Evolutionary conservation across 2,888 invertebrate species (phyloP), one percentile per base, ranked within the genome.

Genomic region (Parapristionchus giblindavisi): DNA sequence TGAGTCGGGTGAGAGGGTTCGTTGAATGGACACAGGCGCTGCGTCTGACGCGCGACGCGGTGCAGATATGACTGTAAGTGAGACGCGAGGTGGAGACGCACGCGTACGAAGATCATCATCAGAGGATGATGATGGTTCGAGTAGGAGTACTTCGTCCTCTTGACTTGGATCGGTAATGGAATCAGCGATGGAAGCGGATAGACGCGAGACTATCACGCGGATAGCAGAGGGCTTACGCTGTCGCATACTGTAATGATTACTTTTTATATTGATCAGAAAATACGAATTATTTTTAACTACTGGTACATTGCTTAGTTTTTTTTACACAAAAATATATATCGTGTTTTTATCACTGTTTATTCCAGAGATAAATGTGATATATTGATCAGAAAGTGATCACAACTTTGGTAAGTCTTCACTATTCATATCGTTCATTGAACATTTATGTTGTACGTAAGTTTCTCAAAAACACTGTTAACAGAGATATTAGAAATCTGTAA

Each of bases 191-290:
- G 68, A 68, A 11, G 68, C 68, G n/a, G 68, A 68, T 14, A 68
- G 52, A 52, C 68, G 68, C 21, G 68, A 68, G 36, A 68, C 52
- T 11, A 68, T 52, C 68, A 68, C 68, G n/a, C 68, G 68, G 52
- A 68, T 68, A 29, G 68, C 68, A 14, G 68, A 68, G 6, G 68
- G 68, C 68, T 68, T 68, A 2, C 68, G 34, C 52, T 68, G 68
- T 24, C 52, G 51, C 24, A 68, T 36, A 68, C 68, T 68, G 24
- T 36, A 24, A 52, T 1, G 21, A 1, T 21, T n/a, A n/a, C n/a
- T n/a, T n/a, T n/a, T n/a, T n/a, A n/a, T n/a, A n/a, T n/a, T n/a
- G n/a, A n/a, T n/a, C n/a, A n/a, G n/a, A n/a, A n/a, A n/a, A n/a
- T n/a, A n/a, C n/a, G n/a, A n/a, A n/a, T n/a, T n/a, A n/a, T n/a